Base-by-base conservation (phyloP, 1,140 invertebrate genomes). In the Pentalonia nigronervosa region DNA sequence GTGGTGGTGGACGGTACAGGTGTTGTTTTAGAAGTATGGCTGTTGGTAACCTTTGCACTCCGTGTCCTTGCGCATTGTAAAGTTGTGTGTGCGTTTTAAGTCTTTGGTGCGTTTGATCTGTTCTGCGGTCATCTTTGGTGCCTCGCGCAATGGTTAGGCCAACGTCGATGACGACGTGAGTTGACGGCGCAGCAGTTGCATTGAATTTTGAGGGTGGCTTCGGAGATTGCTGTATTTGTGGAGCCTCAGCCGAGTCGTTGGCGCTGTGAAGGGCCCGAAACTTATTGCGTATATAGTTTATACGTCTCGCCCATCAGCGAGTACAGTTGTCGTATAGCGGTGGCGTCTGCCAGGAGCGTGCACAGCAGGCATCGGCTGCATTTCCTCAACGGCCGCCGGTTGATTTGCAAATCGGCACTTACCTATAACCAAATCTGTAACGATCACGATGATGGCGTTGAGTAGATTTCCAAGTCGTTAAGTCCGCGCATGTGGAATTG, bases 271-370 rank as follows among this genome's bases (percentile, higher is more conserved):
- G 95, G 0, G 97, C 97, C 9, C 98, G 96, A 96, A 99, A 99
- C 95, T 99, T 99, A 95, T 99, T 99, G 96, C 99, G 98, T n/a
- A n/a, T n/a, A n/a, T 83, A 98, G 98, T 94, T 98, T 98, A 96
- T 99, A 99, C 1, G 98, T 98, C 95, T 98, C 98, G 95, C 50
- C 98, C 98, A 53, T 98, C 67, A 99, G 95, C 3, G 97, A 97
- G 94, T 98, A n/a, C n/a, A 98, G 84, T 97, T 98, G 94, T 98
- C 97, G 6, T 98, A 98, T 2, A 98, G 95, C 0, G 98, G 98
- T 2, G 98, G 98, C 3, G 98, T 98, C 21, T 53, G 14, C 95
- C 95, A 99, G 98, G 1, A 99, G 96, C 0, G 98, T 98, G 47
- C 98, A 96, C 95, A 99, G 99, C 92, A 99, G 95, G 95, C 93